Conservation (phyloP, 2,888 invertebrate genomes). For the Meloe dianella region DNA sequence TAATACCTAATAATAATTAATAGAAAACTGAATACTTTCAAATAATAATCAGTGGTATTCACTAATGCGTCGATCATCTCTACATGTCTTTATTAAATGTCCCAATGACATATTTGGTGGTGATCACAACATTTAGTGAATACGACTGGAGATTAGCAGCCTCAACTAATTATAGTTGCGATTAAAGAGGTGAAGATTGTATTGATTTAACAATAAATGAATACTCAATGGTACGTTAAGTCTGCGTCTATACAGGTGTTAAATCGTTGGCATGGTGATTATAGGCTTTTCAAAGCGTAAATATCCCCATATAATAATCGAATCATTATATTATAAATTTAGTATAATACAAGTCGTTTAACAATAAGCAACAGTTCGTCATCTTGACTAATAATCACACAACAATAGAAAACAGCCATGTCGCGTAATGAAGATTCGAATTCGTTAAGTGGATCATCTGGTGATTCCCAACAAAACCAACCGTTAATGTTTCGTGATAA, state of each 20-base stretch:
- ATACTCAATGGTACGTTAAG: slow-evolving; percentile 48
- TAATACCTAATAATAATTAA: too few relatives aligned
- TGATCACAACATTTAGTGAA: too few relatives aligned
- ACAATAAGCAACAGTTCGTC: neutral
- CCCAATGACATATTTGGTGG: too few relatives aligned
- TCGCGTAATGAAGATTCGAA: slow-evolving; percentile 36
- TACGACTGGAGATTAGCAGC: too few relatives aligned
- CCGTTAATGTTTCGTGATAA: slow-evolving; percentile 49
- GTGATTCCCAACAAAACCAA: slow-evolving; percentile 47
- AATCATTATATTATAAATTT: neutral
- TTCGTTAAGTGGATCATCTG: slow-evolving; percentile 48
- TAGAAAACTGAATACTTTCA: too few relatives aligned
- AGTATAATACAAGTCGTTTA: slow-evolving; percentile 17
- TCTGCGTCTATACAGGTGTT: slow-evolving; percentile 40
- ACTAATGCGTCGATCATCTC: too few relatives aligned
- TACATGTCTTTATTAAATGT: too few relatives aligned
- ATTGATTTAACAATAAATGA: slow-evolving; percentile 46
- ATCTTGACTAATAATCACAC: neutral
- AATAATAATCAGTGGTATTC: too few relatives aligned
- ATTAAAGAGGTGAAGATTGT: slow-evolving; percentile 15
- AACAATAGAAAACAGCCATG: neutral
- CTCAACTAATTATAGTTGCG: neutral
- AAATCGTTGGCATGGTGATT: slow-evolving; percentile 54
- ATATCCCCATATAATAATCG: slow-evolving; percentile 14
- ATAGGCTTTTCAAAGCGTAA: slow-evolving; percentile 39